These are phyloP conservation scores for Camptogramma bilineatum DNA, from an alignment of 2,888 invertebrate genomes.

Conservation along the genomic window DNA sequence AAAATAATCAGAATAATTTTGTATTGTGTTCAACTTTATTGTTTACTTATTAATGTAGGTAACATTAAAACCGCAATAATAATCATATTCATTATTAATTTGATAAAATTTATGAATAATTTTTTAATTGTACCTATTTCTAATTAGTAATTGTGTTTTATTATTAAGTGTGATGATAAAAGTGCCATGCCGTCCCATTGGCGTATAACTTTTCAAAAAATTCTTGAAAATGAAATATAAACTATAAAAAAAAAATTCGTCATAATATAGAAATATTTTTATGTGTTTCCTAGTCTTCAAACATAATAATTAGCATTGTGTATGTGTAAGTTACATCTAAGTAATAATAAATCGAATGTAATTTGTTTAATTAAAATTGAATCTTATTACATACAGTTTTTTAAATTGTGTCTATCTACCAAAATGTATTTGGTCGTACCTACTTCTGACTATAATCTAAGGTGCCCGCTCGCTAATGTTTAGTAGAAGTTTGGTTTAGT, in stretches of 20 bases:
- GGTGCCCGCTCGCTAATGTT: too few relatives aligned
- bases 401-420: too few relatives aligned
- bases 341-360: conserved; percentile 17
- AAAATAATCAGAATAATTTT: too few relatives aligned
- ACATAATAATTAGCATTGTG: conserved; percentile 20
- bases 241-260: background rate
- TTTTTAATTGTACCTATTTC: background rate
- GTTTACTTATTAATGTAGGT: too few relatives aligned
- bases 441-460: too few relatives aligned
- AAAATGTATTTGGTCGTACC: too few relatives aligned
- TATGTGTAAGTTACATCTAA: conserved; percentile 8
- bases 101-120: background rate
- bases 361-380: background rate
- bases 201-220: background rate
- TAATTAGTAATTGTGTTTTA: background rate
- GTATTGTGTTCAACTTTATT: too few relatives aligned
- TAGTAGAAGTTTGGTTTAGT: too few relatives aligned
- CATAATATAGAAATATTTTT: background rate
- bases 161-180: conserved; percentile 4
- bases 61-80: too few relatives aligned
- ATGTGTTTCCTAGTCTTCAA: conserved; percentile 57
- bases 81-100: background rate
- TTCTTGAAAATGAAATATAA: background rate
- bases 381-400: background rate
- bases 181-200: background rate